Conservation (phyloP, 2,113 vertebrate genomes). For the Salvelinus alpinus region DNA sequence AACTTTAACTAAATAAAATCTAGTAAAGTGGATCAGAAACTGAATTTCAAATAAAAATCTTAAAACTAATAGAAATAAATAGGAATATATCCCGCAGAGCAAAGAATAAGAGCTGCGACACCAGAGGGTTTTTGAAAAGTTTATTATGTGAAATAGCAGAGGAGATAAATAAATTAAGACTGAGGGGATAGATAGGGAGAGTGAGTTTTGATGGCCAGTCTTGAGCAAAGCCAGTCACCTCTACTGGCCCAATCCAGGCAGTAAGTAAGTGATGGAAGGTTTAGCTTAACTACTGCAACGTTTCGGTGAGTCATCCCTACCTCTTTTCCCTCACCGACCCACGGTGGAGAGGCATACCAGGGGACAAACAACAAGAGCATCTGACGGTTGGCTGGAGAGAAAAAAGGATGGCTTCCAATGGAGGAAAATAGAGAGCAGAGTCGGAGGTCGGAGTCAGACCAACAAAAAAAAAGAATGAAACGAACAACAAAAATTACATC, state of each 20-base stretch:
- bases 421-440: slow-evolving; percentile 28
- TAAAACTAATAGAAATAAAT: no score
- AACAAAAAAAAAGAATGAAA: slow-evolving; percentile 45
- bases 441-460: slow-evolving; percentile 46
- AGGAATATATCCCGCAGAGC: background rate
- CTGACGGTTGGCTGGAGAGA: slow-evolving; percentile 29
- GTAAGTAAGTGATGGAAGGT: slow-evolving; percentile 38
- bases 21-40: no score
- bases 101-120: slow-evolving; percentile 7
- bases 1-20: no score
- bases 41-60: no score
- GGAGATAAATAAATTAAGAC: slow-evolving; percentile 79
- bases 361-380: slow-evolving; percentile 33
- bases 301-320: slow-evolving; percentile 8
- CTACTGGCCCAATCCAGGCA: slow-evolving; percentile 41
- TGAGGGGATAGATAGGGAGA: slow-evolving; percentile 45
- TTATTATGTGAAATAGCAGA: slow-evolving; percentile 80
- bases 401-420: slow-evolving; percentile 43
- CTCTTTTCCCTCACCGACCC: slow-evolving; percentile 53
- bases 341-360: slow-evolving; percentile 34
- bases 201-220: slow-evolving; percentile 70
- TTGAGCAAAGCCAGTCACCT: slow-evolving; percentile 72
- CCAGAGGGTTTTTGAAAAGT: slow-evolving; percentile 74
- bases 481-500: slow-evolving; percentile 69
- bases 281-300: slow-evolving; percentile 16